Evolutionary conservation across 2,888 invertebrate species (phyloP), one percentile per base, ranked within the genome.

Genomic region (Boloria euphrosyne): DNA sequence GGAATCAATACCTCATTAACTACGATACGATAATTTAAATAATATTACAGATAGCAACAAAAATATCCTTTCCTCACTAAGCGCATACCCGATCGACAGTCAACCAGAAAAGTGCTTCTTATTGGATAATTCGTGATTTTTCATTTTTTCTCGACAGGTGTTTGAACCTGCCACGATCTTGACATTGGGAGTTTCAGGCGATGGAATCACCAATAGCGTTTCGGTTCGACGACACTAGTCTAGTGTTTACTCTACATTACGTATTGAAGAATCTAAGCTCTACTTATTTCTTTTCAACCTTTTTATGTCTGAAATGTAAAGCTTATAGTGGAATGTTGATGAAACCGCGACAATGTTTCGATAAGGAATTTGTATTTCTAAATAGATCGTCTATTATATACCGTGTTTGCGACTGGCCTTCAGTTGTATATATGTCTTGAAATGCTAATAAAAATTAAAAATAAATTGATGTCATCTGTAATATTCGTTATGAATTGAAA

Each of bases 91-190:
- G 64, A 70, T 67, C 67, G 72, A 76, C 75, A 78, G 73, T 80
- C 75, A 76, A 74, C 78, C 80, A 84, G 85, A 83, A 86, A 87
- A 85, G 80, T 78, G 80, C 78, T 85, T 89, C 87, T 86, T 87
- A 87, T 89, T 90, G 89, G 88, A 85, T 89, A 89, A 90, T 89
- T 91, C 89, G 89, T 90, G 90, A 87, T 89, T 89, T 89, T 81
- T 76, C 83, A 83, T 86, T 85, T 87, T 86, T 75, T 67, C 38
- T 71, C 76, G 78, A 81, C 91, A 91, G 91, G 91, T 91, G 89
- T 76, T 87, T 88, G 87, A 83, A 90, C 89, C 86, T 86, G 76
- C 77, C 87, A 87, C 83, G 88, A 82, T 80, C 87, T 89, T 89
- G 90, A 86, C 88, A 88, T 88, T 89, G 84, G 81, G 66, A 63